These are phyloP conservation scores for Zaprionus lineosus DNA, from an alignment of 2,888 invertebrate genomes.

Conservation along the genomic window DNA sequence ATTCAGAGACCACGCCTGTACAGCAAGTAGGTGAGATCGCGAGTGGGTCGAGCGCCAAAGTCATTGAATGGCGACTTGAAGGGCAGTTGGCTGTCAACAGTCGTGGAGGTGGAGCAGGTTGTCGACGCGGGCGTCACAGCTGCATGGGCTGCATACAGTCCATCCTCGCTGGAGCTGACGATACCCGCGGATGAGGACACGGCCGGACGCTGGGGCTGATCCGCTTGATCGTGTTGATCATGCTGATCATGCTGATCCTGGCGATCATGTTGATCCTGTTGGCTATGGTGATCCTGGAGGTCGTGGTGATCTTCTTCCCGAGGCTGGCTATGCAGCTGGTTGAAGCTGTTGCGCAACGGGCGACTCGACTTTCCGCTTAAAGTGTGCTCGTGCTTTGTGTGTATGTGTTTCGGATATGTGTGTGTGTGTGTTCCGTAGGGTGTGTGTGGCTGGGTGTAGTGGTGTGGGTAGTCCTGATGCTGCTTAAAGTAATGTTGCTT, in stretches of 20 bases:
- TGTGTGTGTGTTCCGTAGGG: too few relatives aligned
- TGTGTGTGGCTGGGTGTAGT: too few relatives aligned
- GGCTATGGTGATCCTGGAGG: too few relatives aligned
- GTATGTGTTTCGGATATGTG: conserved; percentile 13
- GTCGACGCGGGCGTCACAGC: conserved; percentile 25
- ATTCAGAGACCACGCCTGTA: conserved; percentile 59
- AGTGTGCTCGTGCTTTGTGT: conserved; percentile 14
- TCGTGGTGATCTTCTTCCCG: too few relatives aligned
- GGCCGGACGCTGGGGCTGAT: background rate
- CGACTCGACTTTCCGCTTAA: conserved; percentile 22
- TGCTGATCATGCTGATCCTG: background rate
- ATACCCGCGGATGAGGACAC: conserved; percentile 12
- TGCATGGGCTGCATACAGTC: conserved; percentile 46
- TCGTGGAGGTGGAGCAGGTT: conserved; percentile 2
- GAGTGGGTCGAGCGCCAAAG: conserved; percentile 60
- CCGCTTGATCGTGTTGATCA: background rate
- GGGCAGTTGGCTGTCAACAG: conserved; percentile 47
- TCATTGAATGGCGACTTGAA: conserved; percentile 68
- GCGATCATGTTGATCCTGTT: too few relatives aligned
- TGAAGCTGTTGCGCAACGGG: conserved; percentile 10
- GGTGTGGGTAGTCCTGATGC: too few relatives aligned
- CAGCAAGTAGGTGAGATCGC: conserved; percentile 59
- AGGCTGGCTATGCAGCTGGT: too few relatives aligned
- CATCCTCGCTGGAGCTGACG: conserved; percentile 65
- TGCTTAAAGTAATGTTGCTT: too few relatives aligned